A percentile compares a stretch with the other conserved stretches of the same genome.
These are phyloP conservation scores for Struthio camelus DNA, from an alignment of 2,113 vertebrate genomes.

Conservation along the genomic window DNA sequence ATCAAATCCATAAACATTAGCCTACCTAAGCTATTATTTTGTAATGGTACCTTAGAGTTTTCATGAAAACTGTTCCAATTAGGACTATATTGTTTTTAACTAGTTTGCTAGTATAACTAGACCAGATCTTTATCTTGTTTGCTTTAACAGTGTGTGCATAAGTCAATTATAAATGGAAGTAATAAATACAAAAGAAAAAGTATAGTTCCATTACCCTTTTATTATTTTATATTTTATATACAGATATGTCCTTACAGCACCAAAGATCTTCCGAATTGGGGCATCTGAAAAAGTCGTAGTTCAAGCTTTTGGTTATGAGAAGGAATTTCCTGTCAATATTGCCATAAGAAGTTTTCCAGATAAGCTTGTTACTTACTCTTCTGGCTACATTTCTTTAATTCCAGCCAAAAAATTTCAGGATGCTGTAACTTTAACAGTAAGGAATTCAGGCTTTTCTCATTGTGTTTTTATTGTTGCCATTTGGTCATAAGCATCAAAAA, in stretches of 20 bases:
- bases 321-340: slow-evolving; percentile 73
- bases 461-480: not conserved
- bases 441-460: slow-evolving; percentile 26
- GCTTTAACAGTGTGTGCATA: fast-evolving
- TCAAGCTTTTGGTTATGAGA: slow-evolving; percentile 83
- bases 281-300: slow-evolving; percentile 82
- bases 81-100: not conserved
- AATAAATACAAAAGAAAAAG: not conserved
- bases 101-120: not conserved
- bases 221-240: not conserved
- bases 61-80: not conserved
- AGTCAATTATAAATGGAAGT: not conserved
- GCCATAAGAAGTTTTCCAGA: slow-evolving; percentile 85
- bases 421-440: slow-evolving; percentile 77
- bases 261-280: slow-evolving; percentile 80
- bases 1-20: not conserved
- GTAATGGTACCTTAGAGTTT: not conserved
- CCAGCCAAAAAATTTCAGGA: slow-evolving; percentile 80
- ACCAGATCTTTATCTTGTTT: not conserved
- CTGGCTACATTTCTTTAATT: slow-evolving; percentile 68
- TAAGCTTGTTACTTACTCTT: slow-evolving; percentile 48
- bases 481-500: not conserved
- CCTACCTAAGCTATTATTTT: not conserved
- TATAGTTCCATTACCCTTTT: not conserved
- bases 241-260: slow-evolving; percentile 89